phyloP scores from a whole-genome alignment of 2,113 vertebrate genomes.

The Salminus brasiliensis region DNA sequence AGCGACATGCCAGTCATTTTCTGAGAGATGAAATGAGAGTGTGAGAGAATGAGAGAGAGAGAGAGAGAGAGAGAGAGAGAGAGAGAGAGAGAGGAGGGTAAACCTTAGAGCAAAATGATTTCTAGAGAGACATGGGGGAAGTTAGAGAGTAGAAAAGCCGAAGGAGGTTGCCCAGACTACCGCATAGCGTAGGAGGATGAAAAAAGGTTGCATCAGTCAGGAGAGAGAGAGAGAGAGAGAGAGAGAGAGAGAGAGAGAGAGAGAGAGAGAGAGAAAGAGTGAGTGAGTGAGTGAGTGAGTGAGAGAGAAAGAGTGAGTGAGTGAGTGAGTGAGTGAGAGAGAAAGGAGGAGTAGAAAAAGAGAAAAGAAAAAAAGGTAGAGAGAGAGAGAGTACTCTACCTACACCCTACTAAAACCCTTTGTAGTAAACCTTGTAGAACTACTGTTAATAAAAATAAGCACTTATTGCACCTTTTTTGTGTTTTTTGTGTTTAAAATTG shows the following conservation, averaged over 20 bases:
- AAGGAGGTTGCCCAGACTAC: constrained; percentile 17
- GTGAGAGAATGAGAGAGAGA: neutral
- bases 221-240: neutral
- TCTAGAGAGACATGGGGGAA: neutral
- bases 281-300: neutral
- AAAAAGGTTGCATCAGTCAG: constrained; percentile 3
- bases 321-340: constrained; percentile 26
- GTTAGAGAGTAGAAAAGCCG: constrained; percentile 3
- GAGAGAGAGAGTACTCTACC: neutral
- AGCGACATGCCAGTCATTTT: constrained; percentile 28
- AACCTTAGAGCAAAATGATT: neutral
- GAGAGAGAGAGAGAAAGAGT: constrained; percentile 35
- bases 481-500: no score
- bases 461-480: no score
- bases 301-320: constrained; percentile 16
- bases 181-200: constrained; percentile 29
- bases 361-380: constrained; percentile 11
- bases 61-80: neutral
- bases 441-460: no score
- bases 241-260: constrained; percentile 33
- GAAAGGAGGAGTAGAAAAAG: neutral
- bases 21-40: constrained; percentile 22
- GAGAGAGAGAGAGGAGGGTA: neutral
- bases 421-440: no score
- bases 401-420: neutral